Evolutionary conservation across 2,113 vertebrate species (phyloP), one percentile per base, ranked within the genome.

Genomic region (Rhipidura dahli): DNA sequence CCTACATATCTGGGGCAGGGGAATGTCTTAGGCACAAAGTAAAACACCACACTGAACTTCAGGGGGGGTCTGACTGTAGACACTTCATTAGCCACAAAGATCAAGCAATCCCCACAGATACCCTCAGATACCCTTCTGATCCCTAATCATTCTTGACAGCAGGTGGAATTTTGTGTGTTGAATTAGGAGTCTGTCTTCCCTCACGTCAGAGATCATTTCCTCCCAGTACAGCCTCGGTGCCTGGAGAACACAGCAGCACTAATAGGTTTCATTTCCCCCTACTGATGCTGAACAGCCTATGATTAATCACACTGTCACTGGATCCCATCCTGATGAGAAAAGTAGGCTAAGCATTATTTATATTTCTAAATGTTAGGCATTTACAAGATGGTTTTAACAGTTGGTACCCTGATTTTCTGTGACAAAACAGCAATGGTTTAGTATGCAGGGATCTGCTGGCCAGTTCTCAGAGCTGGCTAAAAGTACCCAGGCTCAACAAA

Each of bases 301-400:
- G 88, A 97, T 96, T 94, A 96, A 94, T 95, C 92, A 96, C 73
- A 49, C 76, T 84, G 80, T 60, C 90, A 94, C 61, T 35, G 5
- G 49, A 87, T 84, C 42, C 76, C 50, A 16, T 72, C 72, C 86
- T 90, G 88, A 94, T 72, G 53, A 89, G 61, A 71, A 92, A 81
- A 93, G 65, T 54, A 90, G 91, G 75, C 76, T 71, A 75, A 75
- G 60, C 15, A 27, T 92, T 94, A 89, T 86, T 93, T 80, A 11
- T 61, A 50, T 81, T 88, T 80, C 77, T 64, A 68, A 87, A 89
- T 5, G n/a, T 45, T 68, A 78, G 28, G 56, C 60, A 83, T 68
- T 92, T 78, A 35, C 56, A 57, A 13, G 26, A 39, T 12, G 50
- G 42, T n/a, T 89, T 88, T 77, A 93, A 53, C 39, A 64, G 83